Evolutionary conservation across 2,888 invertebrate genomes (phyloP).

Genomic region (Tetramorium bicarinatum): DNA sequence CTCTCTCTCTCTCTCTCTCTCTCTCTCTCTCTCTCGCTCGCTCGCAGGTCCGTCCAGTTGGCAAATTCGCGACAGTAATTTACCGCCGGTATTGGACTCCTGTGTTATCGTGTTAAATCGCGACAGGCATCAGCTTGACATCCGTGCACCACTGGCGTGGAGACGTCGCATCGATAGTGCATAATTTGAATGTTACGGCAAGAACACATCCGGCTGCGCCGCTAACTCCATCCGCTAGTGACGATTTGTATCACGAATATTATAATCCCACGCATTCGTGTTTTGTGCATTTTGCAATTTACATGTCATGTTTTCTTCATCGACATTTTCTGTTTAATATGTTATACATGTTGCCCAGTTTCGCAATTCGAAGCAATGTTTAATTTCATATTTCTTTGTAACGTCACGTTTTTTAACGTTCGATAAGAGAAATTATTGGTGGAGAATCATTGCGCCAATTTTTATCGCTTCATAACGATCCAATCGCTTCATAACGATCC

Average conservation of each 20-base stretch:
- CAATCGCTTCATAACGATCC: neutral
- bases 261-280: neutral
- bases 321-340: slow-evolving; percentile 16
- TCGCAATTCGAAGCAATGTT: neutral
- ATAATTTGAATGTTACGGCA: slow-evolving; percentile 24
- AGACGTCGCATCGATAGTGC: slow-evolving; percentile 22
- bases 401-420: neutral
- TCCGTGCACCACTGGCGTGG: neutral
- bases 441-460: neutral
- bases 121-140: slow-evolving; percentile 8
- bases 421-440: neutral
- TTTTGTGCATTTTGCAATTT: slow-evolving; percentile 16
- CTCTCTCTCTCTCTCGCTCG: neutral
- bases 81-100: neutral
- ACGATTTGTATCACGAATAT: slow-evolving; percentile 37
- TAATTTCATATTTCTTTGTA: neutral
- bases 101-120: slow-evolving; percentile 27
- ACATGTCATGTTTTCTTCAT: neutral
- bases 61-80: slow-evolving; percentile 40
- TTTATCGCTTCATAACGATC: neutral
- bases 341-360: neutral
- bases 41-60: neutral
- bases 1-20: neutral
- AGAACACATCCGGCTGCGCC: slow-evolving; percentile 15
- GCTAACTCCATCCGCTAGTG: neutral